Conservation (phyloP, 2,113 vertebrate genomes). For the Lates calcarifer region DNA sequence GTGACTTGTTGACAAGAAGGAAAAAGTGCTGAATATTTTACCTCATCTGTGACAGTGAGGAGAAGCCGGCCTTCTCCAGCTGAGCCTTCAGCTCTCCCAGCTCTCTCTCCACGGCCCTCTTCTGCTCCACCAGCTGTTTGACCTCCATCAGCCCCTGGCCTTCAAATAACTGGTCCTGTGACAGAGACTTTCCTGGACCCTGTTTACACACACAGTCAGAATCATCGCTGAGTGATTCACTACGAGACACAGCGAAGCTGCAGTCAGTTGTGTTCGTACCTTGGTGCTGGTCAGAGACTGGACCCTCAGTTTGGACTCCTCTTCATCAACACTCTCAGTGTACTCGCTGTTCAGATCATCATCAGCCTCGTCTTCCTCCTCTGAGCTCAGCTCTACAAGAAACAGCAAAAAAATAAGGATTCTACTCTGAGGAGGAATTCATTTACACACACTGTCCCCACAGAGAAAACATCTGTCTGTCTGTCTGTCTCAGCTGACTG, state of each 20-base stretch:
- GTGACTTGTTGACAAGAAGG: too few relatives aligned
- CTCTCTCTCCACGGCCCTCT: conserved; percentile 86
- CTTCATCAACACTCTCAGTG: conserved; percentile 83
- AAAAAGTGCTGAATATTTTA: too few relatives aligned
- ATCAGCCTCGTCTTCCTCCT: conserved; percentile 69
- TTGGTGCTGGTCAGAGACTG: conserved; percentile 62
- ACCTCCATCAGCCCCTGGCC: conserved; percentile 80
- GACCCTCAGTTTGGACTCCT: conserved; percentile 71
- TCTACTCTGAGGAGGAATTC: too few relatives aligned
- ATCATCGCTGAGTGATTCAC: too few relatives aligned
- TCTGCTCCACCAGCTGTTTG: conserved; percentile 85
- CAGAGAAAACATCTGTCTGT: too few relatives aligned
- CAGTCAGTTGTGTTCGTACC: conserved; percentile 69
- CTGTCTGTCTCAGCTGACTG: too few relatives aligned
- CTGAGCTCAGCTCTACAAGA: conserved; percentile 80
- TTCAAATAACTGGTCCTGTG: conserved; percentile 17
- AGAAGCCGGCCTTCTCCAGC: conserved; percentile 91
- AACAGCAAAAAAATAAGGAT: neutral
- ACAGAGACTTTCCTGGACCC: conserved; percentile 1
- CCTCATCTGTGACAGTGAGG: conserved; percentile 93
- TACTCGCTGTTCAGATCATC: conserved; percentile 80
- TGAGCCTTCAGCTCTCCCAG: conserved; percentile 90
- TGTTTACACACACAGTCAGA: conserved; percentile 11
- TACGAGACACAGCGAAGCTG: neutral
- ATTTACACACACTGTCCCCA: too few relatives aligned